A percentile compares a stretch with the other conserved stretches of the same genome.
Conservation (phyloP, 2,113 vertebrate genomes). For the Ochotona curzoniae region DNA sequence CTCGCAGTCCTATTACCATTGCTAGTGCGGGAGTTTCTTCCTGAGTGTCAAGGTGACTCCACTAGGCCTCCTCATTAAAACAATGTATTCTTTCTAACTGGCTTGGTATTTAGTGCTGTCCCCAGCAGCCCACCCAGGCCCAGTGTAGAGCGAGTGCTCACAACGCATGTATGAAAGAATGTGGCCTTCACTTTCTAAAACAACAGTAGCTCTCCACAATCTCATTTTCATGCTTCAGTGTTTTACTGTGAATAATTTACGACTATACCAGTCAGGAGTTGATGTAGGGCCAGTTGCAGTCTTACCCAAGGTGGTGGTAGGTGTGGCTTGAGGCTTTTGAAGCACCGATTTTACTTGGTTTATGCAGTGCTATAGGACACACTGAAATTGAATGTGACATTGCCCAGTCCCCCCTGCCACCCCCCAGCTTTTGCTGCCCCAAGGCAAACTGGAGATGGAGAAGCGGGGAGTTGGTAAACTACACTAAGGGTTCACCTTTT, state of each 20-base stretch:
- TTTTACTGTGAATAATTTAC: constrained; percentile 64
- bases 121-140: constrained; percentile 43
- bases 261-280: neutral
- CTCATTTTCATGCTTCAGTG: constrained; percentile 9
- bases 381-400: constrained; percentile 33
- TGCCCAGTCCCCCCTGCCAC: too few species aligned
- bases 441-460: constrained; percentile 70
- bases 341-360: neutral
- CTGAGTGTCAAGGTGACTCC: constrained; percentile 52
- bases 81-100: constrained; percentile 52
- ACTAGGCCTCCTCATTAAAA: constrained; percentile 76
- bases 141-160: constrained; percentile 8
- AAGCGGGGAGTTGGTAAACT: constrained; percentile 57
- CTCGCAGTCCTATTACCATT: neutral
- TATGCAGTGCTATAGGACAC: neutral
- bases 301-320: neutral
- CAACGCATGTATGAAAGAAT: neutral
- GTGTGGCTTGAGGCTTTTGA: neutral
- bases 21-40: constrained; percentile 60
- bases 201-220: constrained; percentile 34
- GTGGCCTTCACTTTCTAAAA: constrained; percentile 42
- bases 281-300: neutral
- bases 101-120: constrained; percentile 48
- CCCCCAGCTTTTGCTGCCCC: constrained; percentile 14
- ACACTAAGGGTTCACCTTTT: constrained; percentile 66